Evolutionary conservation across 2,888 invertebrate species (phyloP), one percentile per base, ranked within the genome.

Genomic region (Ceratothoa steindachneri): DNA sequence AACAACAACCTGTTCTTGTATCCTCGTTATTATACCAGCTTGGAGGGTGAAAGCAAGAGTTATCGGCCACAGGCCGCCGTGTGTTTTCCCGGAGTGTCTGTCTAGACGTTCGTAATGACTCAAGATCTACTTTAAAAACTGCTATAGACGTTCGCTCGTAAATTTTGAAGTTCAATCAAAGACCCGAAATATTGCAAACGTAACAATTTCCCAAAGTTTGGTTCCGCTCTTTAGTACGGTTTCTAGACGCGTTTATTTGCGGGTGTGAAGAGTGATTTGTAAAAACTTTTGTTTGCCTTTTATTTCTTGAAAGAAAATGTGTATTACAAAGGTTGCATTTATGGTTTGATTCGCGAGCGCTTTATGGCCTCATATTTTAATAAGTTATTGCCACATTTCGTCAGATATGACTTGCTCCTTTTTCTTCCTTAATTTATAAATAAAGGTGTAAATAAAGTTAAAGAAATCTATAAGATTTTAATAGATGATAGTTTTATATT

Each of bases 281-380:
- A 60, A 60, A 60, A 60, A 24, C 19, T 51, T 1, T n/a, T 60
- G 60, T 60, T 60, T 60, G n/a, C 22, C 60, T 24, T 60, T 60
- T 60, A n/a, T 24, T 24, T 24, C 27, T 24, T 60, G 19, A 60
- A 60, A 60, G 60, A 60, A 60, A 60, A 60, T 60, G 60, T 60
- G 60, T 60, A 60, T 60, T 60, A 60, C 60, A 60, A 60, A 60
- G 27, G 60, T 24, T n/a, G 24, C n/a, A 60, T 60, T 60, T 60
- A 60, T 60, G 60, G 60, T 24, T 60, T n/a, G n/a, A 60, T 60
- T 22, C 60, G 60, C 60, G 60, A 7, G 60, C 22, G 24, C 22
- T 60, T 60, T 60, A 60, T 7, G 60, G 60, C 60, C 60, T 60
- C 60, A 60, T 60, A 60, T 60, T 60, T 60, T 60, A 60, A 24